Evolutionary conservation across 2,113 vertebrate genomes (phyloP).

Genomic region (Octodon degus): DNA sequence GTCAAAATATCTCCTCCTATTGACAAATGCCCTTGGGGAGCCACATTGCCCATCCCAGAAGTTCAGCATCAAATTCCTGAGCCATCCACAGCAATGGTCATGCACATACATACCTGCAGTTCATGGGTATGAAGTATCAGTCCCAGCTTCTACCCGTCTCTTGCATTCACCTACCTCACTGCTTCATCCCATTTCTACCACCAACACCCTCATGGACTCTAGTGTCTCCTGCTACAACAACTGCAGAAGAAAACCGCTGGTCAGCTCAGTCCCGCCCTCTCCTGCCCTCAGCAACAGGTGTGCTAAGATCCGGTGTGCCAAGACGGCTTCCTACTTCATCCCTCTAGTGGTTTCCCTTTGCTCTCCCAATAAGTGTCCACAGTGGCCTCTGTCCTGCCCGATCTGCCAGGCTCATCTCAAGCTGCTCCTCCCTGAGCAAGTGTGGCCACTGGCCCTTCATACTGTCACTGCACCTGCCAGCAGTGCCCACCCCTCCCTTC

Average conservation of each 20-base stretch:
- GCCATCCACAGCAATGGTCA: fast-evolving
- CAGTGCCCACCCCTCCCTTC: fast-evolving
- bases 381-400: too few species aligned
- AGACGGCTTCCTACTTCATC: not conserved
- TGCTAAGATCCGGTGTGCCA: not conserved
- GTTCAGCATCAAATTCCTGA: not conserved
- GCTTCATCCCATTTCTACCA: too few species aligned
- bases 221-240: not conserved
- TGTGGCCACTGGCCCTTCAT: too few species aligned
- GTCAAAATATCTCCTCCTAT: not conserved
- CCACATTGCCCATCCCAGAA: not conserved
- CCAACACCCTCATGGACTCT: not conserved
- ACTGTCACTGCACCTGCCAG: not conserved
- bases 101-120: not conserved
- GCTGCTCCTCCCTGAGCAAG: not conserved
- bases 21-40: not conserved
- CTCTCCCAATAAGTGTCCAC: not conserved
- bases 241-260: not conserved
- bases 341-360: not conserved
- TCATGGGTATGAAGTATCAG: not conserved
- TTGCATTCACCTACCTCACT: not conserved
- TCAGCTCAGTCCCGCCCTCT: too few species aligned
- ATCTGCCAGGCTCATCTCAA: not conserved
- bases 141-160: not conserved
- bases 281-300: not conserved